phyloP scores from a whole-genome alignment of 2,113 vertebrate species.

The Spea multiplicata region DNA sequence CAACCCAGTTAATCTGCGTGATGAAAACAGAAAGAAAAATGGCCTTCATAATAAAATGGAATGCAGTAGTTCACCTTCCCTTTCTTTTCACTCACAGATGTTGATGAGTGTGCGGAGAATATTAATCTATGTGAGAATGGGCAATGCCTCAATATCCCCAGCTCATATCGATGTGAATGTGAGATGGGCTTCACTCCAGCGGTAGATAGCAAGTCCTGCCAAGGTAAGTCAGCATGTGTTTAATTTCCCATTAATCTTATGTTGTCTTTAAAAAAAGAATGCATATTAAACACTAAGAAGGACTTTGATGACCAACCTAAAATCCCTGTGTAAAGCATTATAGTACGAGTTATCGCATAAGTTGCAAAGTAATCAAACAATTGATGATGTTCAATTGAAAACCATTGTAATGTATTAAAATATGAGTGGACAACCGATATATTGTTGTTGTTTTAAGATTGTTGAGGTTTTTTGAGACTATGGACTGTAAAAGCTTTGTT shows the following conservation, averaged over 20 bases:
- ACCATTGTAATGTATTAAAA: no score
- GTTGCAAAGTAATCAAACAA: no score
- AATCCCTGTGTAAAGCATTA: no score
- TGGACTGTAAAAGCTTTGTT: no score
- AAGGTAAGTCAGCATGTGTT: conserved; percentile 64
- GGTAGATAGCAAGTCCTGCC: conserved; percentile 70
- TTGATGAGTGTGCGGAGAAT: conserved; percentile 79
- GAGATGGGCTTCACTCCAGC: conserved; percentile 80
- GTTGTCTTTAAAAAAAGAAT: no score
- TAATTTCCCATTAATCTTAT: not conserved
- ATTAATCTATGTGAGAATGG: conserved; percentile 76
- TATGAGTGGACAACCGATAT: no score
- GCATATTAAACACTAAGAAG: no score
- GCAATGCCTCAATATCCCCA: conserved; percentile 76
- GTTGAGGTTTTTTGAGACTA: no score
- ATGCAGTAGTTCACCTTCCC: conserved; percentile 13
- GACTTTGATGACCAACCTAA: no score
- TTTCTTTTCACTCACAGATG: conserved; percentile 59
- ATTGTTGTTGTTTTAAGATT: no score
- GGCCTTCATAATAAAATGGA: conserved; percentile 13
- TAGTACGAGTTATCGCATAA: no score
- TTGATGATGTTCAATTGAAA: no score
- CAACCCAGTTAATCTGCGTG: conserved; percentile 11
- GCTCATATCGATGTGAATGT: conserved; percentile 76
- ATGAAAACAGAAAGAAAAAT: conserved; percentile 9